Evolutionary conservation across 2,113 vertebrate species (phyloP), one percentile per base, ranked within the genome.

Genomic region (Salvelinus namaycush): DNA sequence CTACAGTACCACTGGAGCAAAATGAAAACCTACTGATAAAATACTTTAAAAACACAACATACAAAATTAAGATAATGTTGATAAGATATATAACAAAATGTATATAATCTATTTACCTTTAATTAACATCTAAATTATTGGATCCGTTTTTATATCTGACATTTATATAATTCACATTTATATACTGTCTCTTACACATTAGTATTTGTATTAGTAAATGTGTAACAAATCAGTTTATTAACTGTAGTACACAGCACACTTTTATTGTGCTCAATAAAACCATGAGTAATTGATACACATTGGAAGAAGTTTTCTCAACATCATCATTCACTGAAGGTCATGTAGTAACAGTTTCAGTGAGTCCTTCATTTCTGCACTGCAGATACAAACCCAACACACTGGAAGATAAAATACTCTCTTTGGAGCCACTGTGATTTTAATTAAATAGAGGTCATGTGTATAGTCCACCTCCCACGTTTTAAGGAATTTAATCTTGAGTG

Each of bases 381-480:
- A 54, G 51, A 18, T 54, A 16, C 51, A 54, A 54, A 54, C 12
- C 1, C 16, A 18, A 66, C 64, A 66, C 2, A 66, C 60, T 66
- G 57, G 77, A 83, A 75, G 79, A 80, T 87, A 82, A 83, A 76
- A 75, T 78, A 73, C 71, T 75, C 78, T 82, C 76, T 87, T 81
- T 75, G 77, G 73, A 80, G 78, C 76, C 74, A 81, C 80, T 87
- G 80, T 84, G 82, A 82, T 84, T 87, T 86, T 87, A 87, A 87
- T 87, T 87, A 87, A 87, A 83, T 82, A 79, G 79, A 75, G 84
- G 84, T 86, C 84, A 86, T 79, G 80, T 80, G 82, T 82, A 79
- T 79, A 74, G 78, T 77, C 71, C 80, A 81, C 83, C 82, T 87
- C 80, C 85, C 80, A 82, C 78, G 78, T 80, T 84, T 84, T 74